These are phyloP conservation scores for Arnoldichthys spilopterus DNA, from an alignment of 2,797 vertebrate species.

Conservation along the genomic window DNA sequence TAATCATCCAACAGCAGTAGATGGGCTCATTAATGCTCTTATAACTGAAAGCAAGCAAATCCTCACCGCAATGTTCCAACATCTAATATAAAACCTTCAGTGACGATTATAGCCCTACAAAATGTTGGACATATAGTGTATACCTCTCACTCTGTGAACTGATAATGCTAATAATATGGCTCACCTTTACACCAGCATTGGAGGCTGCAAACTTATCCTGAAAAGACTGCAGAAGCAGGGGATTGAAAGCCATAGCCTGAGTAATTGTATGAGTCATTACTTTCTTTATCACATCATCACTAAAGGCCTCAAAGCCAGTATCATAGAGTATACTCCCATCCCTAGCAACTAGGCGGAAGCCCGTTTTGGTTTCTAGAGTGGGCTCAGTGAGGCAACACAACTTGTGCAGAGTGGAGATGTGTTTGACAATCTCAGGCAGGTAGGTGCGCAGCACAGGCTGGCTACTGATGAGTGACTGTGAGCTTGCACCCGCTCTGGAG, in stretches of 20 bases:
- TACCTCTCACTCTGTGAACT: neutral
- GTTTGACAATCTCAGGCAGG: constrained; percentile 76
- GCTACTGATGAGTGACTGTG: constrained; percentile 59
- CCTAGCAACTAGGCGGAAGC: constrained; percentile 65
- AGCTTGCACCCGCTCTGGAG: constrained; percentile 59
- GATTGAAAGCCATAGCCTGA: constrained; percentile 74
- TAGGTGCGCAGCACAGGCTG: constrained; percentile 73
- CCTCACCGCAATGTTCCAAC: too few relatives aligned
- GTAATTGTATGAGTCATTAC: constrained; percentile 69
- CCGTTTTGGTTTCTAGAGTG: constrained; percentile 68
- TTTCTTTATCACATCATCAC: constrained; percentile 69
- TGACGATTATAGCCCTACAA: neutral
- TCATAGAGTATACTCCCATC: constrained; percentile 70
- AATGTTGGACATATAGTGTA: neutral
- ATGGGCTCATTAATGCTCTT: too few relatives aligned
- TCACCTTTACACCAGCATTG: constrained; percentile 82
- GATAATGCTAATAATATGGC: neutral
- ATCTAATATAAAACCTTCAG: too few relatives aligned
- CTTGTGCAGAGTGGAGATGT: constrained; percentile 68
- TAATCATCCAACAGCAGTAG: too few relatives aligned
- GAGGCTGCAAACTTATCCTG: constrained; percentile 71
- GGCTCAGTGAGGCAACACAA: constrained; percentile 75
- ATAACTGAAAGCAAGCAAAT: too few relatives aligned
- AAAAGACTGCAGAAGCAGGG: constrained; percentile 76
- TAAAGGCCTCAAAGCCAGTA: constrained; percentile 77